Evolutionary conservation across 2,888 invertebrate species (phyloP).

Genomic region (Thymelicus acteon): DNA sequence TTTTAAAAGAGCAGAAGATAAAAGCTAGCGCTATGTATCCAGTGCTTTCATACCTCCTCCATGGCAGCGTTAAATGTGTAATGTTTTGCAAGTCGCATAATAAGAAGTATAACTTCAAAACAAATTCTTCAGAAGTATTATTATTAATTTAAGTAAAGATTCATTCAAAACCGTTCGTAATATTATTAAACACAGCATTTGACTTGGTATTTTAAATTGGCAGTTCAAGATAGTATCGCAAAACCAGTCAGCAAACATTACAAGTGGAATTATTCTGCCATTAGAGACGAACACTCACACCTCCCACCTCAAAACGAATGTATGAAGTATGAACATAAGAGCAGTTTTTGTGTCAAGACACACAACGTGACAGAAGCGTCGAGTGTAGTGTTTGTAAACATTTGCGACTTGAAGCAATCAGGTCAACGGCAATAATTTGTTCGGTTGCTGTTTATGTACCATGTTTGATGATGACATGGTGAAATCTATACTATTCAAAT

Average conservation of each 20-base stretch:
- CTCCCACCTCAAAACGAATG: conserved; percentile 7
- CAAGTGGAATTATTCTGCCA: conserved; percentile 12
- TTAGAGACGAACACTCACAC: conserved; percentile 10
- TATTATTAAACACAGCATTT: background rate
- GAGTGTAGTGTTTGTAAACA: conserved; percentile 33
- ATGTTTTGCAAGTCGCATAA: no score
- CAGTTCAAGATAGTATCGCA: background rate
- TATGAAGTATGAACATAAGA: conserved; percentile 3
- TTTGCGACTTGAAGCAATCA: conserved; percentile 20
- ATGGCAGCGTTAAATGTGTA: no score
- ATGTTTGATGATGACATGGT: background rate
- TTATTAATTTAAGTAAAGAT: no score
- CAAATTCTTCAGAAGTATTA: no score
- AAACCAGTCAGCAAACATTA: background rate
- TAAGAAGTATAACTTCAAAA: no score
- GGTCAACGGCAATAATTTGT: conserved; percentile 26
- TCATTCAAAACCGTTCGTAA: no score
- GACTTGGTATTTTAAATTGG: background rate
- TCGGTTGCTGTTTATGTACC: background rate
- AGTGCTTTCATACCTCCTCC: no score
- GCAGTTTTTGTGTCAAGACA: conserved; percentile 31
- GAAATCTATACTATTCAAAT: conserved; percentile 7
- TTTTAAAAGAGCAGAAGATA: no score
- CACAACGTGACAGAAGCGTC: conserved; percentile 19
- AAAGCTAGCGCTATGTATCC: no score